Evolutionary conservation across 1,140 invertebrate species (phyloP).

Genomic region (Drosophila mojavensis): DNA sequence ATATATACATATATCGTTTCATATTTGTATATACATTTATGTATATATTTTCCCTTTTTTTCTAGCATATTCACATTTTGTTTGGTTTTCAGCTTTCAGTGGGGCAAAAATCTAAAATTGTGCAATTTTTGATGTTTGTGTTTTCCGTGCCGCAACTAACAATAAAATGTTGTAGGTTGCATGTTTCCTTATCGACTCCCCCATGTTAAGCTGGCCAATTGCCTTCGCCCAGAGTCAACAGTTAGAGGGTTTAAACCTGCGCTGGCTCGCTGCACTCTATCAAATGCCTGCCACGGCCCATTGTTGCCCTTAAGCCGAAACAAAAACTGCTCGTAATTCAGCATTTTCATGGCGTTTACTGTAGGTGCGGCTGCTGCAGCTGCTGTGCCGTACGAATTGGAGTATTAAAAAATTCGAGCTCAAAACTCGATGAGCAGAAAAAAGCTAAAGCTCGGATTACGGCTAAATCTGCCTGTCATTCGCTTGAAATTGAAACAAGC

Average conservation of each 20-base stretch:
- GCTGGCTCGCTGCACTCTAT: neutral
- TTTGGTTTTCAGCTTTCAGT: conserved; percentile 63
- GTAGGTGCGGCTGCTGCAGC: too few relatives aligned
- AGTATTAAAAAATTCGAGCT: neutral
- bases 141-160: conserved; percentile 13
- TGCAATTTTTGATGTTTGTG: conserved; percentile 38
- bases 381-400: too few relatives aligned
- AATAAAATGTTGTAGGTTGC: conserved; percentile 19
- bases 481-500: too few relatives aligned
- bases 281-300: neutral
- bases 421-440: neutral
- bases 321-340: neutral
- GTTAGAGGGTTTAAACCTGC: too few relatives aligned
- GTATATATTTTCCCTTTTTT: conserved; percentile 7
- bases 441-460: too few relatives aligned
- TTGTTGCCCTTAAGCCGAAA: conserved; percentile 9
- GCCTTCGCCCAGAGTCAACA: conserved; percentile 20
- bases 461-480: too few relatives aligned
- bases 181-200: conserved; percentile 10
- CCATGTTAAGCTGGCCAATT: conserved; percentile 20
- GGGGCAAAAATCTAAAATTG: conserved; percentile 45
- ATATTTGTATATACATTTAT: conserved; percentile 52
- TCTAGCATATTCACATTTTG: conserved; percentile 55
- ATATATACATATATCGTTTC: conserved; percentile 25
- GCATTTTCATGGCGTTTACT: conserved; percentile 1